phyloP scores from a whole-genome alignment of 2,797 vertebrate genomes.

The Phaenicophaeus curvirostris region DNA sequence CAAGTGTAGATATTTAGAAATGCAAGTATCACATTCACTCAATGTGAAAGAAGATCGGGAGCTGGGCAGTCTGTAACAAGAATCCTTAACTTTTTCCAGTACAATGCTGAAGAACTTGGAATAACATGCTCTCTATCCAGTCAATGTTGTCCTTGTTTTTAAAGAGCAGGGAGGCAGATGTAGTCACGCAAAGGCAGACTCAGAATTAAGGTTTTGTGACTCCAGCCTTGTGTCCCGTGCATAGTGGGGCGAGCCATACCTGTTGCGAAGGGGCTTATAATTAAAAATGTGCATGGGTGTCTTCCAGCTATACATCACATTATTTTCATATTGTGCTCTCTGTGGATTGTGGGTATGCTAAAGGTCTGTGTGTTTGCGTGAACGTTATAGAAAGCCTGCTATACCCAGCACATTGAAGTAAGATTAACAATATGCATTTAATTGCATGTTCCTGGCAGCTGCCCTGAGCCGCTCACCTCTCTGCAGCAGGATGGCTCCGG shows the following conservation, averaged over 20 bases:
- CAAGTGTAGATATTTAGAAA: not conserved
- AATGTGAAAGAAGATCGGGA: not conserved
- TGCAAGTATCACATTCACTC: fast-evolving
- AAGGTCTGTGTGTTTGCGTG: not conserved
- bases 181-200: not conserved
- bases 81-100: not conserved
- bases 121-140: not conserved
- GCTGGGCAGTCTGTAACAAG: not conserved
- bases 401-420: not conserved
- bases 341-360: not conserved
- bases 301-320: fast-evolving
- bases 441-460: not conserved
- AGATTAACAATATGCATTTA: not conserved
- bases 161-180: not conserved
- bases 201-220: not conserved
- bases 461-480: not conserved
- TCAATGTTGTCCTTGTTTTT: not conserved
- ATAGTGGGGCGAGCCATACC: fast-evolving
- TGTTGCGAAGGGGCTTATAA: not conserved
- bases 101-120: not conserved
- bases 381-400: not conserved
- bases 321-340: not conserved
- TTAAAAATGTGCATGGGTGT: fast-evolving
- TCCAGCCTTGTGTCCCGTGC: not conserved
- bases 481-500: not conserved